Evolutionary conservation across 2,888 invertebrate species (phyloP), one percentile per base, ranked within the genome.

Genomic region (Camptogramma bilineatum): DNA sequence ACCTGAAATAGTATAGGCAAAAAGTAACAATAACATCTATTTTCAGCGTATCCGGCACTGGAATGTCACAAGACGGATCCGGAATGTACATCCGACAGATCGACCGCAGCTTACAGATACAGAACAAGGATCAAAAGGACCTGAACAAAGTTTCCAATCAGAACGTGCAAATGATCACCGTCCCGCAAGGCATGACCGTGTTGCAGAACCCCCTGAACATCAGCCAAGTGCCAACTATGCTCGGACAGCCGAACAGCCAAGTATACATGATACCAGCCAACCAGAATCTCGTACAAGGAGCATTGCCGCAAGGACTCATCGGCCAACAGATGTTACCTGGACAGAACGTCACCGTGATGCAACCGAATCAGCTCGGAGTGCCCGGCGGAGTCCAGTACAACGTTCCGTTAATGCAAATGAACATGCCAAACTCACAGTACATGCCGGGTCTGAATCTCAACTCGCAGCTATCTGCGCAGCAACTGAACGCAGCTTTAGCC

Each of bases 231-330:
- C 90, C 87, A 2, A 85, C 88, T 0, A 76, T 91, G 61, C 77
- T 92, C 4, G 91, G 91, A 0, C 93, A 92, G 62, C 87, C 81
- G 0, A 91, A 91, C 67, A 90, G 87, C 72, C 93, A 93, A 75
- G 92, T 93, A 0, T 92, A 92, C 71, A 92, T 92, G 91, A 91
- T 92, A 74, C 91, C 92, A 0, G 79, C 92, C 0, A 92, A 91
- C 65, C 90, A 90, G 68, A 90, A 85, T 62, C 68, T 91, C 10
- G 82, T 91, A 42, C 91, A 91, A 70, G 80, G 85, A 0, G 82
- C 80, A 0, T 57, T 92, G 21, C 88, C 86, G 0, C 85, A 84
- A 7, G 90, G 90, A 0, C 28, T 92, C 16, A 75, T 90, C 5
- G 81, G 88, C 0, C 92, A 91, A 58, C 91, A 92, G 73, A 81